Evolutionary conservation across 2,888 invertebrate species (phyloP), one percentile per base, ranked within the genome.

Genomic region (Dolomedes plantarius): DNA sequence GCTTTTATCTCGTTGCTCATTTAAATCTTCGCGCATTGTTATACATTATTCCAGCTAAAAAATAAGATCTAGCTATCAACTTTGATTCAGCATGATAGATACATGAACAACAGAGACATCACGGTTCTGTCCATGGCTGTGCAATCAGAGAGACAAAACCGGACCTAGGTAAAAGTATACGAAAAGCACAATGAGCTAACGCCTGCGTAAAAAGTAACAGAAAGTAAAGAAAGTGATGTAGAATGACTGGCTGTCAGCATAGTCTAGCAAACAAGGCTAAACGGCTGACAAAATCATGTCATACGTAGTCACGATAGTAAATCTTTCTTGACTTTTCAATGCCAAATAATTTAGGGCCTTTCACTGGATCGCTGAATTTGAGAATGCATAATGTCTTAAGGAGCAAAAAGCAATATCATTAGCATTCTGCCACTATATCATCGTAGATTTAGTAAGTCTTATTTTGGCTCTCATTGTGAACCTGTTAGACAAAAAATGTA

Each of bases 251-350:
- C 56, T 56, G 56, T 56, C 56, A 56, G 23, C 56, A 6, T 56
- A 23, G 16, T 16, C 3, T 23, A 16, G 11, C 23, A 23, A 56
- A 56, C 56, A 56, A 1, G 5, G 56, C 56, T 6, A 23, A 56
- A 56, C 19, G 56, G 23, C 19, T 56, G 56, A 56, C 23, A 56
- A 56, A 23, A 23, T 11, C 56, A 56, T 56, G 56, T 56, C 56
- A 56, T 16, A 16, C n/a, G 1, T 7, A 16, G 56, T 19, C 23
- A 56, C 19, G 56, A 23, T 23, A 2, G 23, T 56, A 56, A 56
- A 56, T 56, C 56, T 56, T 23, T 56, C 41, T 56, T 56, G 56
- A 56, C 56, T 56, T 23, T 23, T 56, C 56, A 56, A 56, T 56
- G 56, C 23, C 23, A 23, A 56, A 11, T 56, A 23, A 56, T 19